Conservation (phyloP, 2,797 vertebrate genomes). For the Decapterus maruadsi region DNA sequence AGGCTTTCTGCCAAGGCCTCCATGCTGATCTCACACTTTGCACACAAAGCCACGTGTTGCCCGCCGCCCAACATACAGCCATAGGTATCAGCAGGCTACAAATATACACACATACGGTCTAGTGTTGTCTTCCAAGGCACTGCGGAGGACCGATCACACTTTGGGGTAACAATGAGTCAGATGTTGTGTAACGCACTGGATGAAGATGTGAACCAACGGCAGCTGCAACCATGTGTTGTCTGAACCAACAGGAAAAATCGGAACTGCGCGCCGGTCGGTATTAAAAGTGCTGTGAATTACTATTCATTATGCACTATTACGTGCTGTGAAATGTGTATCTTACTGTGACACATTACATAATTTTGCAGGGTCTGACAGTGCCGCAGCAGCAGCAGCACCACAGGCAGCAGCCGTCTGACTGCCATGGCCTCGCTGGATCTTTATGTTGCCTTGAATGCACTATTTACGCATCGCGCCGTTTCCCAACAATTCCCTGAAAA, state of each 20-base stretch:
- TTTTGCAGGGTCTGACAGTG: background rate
- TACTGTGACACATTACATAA: background rate
- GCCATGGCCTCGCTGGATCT: background rate
- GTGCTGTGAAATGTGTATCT: background rate
- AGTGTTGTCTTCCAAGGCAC: background rate
- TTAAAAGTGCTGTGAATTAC: background rate
- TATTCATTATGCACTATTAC: background rate
- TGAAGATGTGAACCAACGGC: background rate
- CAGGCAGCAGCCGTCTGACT: background rate
- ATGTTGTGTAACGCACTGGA: constrained; percentile 20
- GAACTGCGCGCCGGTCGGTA: too few species aligned
- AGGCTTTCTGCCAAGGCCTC: constrained; percentile 23
- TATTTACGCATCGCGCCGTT: background rate
- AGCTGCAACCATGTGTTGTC: background rate
- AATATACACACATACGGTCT: background rate
- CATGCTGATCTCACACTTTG: background rate
- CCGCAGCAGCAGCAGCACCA: background rate
- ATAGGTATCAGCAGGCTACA: background rate
- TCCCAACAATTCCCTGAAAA: constrained; percentile 1
- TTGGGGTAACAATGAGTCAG: background rate
- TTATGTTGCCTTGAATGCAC: background rate
- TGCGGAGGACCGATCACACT: background rate
- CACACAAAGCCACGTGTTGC: constrained; percentile 23
- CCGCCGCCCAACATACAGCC: constrained; percentile 2
- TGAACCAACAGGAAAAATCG: background rate